Evolutionary conservation across 2,888 invertebrate genomes (phyloP), one percentile per base, ranked within the genome.

Genomic region (Stenodema calcarata): DNA sequence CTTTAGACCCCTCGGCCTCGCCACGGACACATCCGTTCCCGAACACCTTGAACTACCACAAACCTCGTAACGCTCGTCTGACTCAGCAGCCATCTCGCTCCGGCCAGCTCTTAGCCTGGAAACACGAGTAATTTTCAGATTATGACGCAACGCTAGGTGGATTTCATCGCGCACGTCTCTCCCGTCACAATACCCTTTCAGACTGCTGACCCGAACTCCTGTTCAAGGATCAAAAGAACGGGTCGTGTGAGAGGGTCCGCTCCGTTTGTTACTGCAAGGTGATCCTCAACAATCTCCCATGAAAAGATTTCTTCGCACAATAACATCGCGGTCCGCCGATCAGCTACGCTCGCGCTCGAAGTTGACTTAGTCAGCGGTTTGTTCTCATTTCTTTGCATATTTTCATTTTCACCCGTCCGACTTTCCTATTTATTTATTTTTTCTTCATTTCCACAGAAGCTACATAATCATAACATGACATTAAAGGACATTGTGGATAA

Each of bases 161-260:
- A 23, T 62, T 62, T 62, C 11, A 23, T 23, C 23, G 62, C 62
- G 23, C 62, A 62, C 62, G 23, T 62, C 62, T 23, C n/a, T 23
- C 62, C 23, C 0, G n/a, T 16, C 50, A 50, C 50, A 35, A 35
- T 7, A 35, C 35, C 35, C 50, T 23, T 62, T 73, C 30, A 30
- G 35, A 35, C 41, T 73, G 30, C 73, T 41, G 30, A 35, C 73
- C 73, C 41, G 18, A 18, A 35, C 30, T 35, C 73, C 73, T 73
- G 73, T 41, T 73, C 73, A 73, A 73, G 73, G 73, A 41, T 73
- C 73, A 73, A 73, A 73, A 73, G 73, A 73, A 62, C 35, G 73
- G 73, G 30, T 73, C 73, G 73, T 73, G 28, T 30, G 73, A 35
- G 73, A 41, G 23, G 69, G 69, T 69, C 69, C 28, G 69, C 69